These are phyloP conservation scores for Nysson spinosus DNA, from an alignment of 2,888 invertebrate species.

Conservation along the genomic window DNA sequence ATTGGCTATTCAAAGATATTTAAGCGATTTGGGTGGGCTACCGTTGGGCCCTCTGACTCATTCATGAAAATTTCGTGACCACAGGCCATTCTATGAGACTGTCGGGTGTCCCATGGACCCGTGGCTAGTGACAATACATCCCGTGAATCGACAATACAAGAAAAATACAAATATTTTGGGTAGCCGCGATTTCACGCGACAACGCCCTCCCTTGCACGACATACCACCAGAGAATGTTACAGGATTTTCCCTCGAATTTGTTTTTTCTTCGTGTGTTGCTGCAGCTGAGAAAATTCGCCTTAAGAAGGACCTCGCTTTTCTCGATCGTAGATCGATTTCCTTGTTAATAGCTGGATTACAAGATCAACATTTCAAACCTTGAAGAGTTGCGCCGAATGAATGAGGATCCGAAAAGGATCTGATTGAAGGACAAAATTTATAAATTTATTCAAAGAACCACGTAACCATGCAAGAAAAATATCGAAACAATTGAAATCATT, in stretches of 20 bases:
- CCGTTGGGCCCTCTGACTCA: constrained; percentile 44
- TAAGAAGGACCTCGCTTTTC: not conserved
- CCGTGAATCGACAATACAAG: constrained; percentile 50
- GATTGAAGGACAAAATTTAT: no score
- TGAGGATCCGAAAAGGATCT: not conserved
- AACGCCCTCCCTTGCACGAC: constrained; percentile 38
- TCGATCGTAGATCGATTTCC: constrained; percentile 8
- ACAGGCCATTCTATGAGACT: constrained; percentile 56
- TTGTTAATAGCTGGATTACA: constrained; percentile 25
- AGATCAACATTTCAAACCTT: not conserved
- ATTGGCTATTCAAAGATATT: constrained; percentile 58
- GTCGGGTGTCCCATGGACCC: constrained; percentile 34
- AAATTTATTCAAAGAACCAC: no score
- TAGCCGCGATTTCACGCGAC: constrained; percentile 66
- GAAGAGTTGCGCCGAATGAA: not conserved
- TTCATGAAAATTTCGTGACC: constrained; percentile 60
- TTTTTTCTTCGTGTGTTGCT: constrained; percentile 5
- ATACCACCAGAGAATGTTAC: constrained; percentile 6
- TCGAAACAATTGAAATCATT: no score
- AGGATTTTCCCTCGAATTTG: constrained; percentile 10
- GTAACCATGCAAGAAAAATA: no score
- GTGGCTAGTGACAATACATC: constrained; percentile 38
- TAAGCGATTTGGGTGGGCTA: constrained; percentile 70
- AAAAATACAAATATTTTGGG: constrained; percentile 71
- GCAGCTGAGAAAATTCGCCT: constrained; percentile 45